Evolutionary conservation across 2,888 invertebrate genomes (phyloP).

Genomic region (Notodromas monacha): DNA sequence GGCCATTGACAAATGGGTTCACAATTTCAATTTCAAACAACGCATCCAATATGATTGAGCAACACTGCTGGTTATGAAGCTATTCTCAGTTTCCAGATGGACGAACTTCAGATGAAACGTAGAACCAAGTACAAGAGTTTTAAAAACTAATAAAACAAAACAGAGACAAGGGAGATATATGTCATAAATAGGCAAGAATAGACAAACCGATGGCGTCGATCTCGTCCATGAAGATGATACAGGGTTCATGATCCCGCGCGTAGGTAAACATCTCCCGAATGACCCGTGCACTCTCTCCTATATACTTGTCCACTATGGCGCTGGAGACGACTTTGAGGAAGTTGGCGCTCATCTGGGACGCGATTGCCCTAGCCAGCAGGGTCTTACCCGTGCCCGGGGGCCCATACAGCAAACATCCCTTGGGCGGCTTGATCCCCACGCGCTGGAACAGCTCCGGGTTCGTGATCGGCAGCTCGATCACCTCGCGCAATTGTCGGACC

Average conservation of each 20-base stretch:
- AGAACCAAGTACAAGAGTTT: no score
- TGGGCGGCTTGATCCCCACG: constrained; percentile 9
- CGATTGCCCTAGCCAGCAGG: constrained; percentile 8
- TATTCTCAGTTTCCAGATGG: no score
- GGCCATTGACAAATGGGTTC: no score
- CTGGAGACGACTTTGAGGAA: constrained; percentile 9
- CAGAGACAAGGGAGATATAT: no score
- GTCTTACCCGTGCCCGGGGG: no score
- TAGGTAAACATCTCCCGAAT: constrained; percentile 8
- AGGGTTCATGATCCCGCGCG: constrained; percentile 8
- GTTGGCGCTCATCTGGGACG: no score
- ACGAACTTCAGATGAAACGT: neutral
- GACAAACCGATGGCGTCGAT: constrained; percentile 8
- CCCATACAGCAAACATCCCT: constrained; percentile 8
- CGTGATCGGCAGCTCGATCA: constrained; percentile 8
- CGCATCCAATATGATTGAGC: no score
- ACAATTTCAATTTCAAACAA: no score
- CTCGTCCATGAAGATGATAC: constrained; percentile 9
- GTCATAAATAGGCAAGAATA: no score
- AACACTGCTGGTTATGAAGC: no score
- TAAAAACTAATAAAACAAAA: neutral
- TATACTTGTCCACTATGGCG: constrained; percentile 8
- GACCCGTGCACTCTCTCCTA: constrained; percentile 9
- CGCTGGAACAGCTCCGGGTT: constrained; percentile 7
- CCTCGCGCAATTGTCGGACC: constrained; percentile 9